Percentiles rank a stretch among this genome's conserved stretches.
Evolutionary conservation across 1,140 invertebrate species (phyloP).

Genomic region (Magallana gigas): DNA sequence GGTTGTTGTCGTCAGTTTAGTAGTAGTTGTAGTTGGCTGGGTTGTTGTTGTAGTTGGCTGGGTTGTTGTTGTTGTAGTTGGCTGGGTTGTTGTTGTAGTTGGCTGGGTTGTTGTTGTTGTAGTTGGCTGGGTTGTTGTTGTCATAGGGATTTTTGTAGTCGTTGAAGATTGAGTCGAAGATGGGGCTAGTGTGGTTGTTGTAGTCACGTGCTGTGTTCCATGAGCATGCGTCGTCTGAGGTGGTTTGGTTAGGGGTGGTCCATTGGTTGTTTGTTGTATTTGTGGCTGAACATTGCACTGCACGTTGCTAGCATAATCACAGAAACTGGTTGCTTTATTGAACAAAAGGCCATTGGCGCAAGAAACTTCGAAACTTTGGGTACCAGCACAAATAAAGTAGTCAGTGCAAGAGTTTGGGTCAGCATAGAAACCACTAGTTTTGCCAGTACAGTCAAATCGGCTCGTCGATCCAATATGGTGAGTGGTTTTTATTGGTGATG

Average conservation of each 20-base stretch:
- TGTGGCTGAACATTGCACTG: conserved; percentile 37
- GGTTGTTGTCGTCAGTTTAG: not conserved
- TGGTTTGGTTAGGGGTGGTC: not conserved
- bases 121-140: not conserved
- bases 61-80: not conserved
- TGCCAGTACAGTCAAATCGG: conserved; percentile 40
- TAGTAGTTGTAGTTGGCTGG: not conserved
- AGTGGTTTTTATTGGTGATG: conserved; percentile 28
- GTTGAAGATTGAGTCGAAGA: conserved; percentile 33
- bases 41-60: not conserved
- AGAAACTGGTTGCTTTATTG: conserved; percentile 49
- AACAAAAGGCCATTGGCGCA: conserved; percentile 57
- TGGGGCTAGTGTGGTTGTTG: not conserved
- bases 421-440: conserved; percentile 58
- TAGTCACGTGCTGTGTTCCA: conserved; percentile 2
- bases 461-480: conserved; percentile 39
- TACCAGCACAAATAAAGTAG: conserved; percentile 56
- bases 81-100: not conserved
- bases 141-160: conserved; percentile 8
- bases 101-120: not conserved
- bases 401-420: conserved; percentile 48
- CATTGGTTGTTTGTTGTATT: conserved; percentile 5
- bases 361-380: conserved; percentile 28
- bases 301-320: conserved; percentile 50
- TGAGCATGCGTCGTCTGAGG: not conserved